These are phyloP conservation scores for Halocynthia aurantium DNA, from an alignment of 23 tunicate genomes.

Conservation along the genomic window DNA sequence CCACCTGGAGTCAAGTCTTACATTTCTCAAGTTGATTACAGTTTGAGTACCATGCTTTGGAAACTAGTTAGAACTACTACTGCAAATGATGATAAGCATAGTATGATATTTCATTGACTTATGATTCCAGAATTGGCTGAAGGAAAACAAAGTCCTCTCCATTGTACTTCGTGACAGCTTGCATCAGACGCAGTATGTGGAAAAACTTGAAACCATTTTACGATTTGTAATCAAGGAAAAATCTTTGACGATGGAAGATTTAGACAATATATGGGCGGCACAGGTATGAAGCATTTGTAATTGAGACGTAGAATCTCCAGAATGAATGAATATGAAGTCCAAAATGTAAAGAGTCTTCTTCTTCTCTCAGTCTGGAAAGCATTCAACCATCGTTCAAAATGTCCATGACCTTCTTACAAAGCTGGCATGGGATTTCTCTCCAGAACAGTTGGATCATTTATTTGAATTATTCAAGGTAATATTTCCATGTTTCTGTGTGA, in stretches of 20 bases:
- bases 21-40: too few relatives aligned
- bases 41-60: too few relatives aligned
- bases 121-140: slow-evolving; percentile 17
- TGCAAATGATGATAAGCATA: neutral
- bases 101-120: neutral
- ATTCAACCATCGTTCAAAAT: slow-evolving; percentile 27
- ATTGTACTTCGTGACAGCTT: slow-evolving; percentile 28
- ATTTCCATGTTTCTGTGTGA: neutral
- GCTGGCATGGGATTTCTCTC: slow-evolving; percentile 30
- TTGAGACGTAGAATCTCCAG: neutral
- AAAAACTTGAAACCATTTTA: slow-evolving; percentile 22
- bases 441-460: slow-evolving; percentile 26
- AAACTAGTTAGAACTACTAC: too few relatives aligned
- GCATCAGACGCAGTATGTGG: slow-evolving; percentile 24
- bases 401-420: slow-evolving; percentile 22
- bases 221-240: slow-evolving; percentile 24
- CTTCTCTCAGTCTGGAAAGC: slow-evolving; percentile 21
- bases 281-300: slow-evolving; percentile 9
- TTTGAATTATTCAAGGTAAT: slow-evolving; percentile 30
- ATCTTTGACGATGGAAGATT: slow-evolving; percentile 22
- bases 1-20: too few relatives aligned
- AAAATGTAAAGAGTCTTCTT: neutral
- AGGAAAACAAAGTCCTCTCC: slow-evolving; percentile 18
- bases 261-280: slow-evolving; percentile 28
- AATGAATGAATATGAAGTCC: neutral